Percentiles rank a stretch among this genome's conserved stretches.
Evolutionary conservation across 2,797 vertebrate species (phyloP).

Genomic region (Danio choprae): DNA sequence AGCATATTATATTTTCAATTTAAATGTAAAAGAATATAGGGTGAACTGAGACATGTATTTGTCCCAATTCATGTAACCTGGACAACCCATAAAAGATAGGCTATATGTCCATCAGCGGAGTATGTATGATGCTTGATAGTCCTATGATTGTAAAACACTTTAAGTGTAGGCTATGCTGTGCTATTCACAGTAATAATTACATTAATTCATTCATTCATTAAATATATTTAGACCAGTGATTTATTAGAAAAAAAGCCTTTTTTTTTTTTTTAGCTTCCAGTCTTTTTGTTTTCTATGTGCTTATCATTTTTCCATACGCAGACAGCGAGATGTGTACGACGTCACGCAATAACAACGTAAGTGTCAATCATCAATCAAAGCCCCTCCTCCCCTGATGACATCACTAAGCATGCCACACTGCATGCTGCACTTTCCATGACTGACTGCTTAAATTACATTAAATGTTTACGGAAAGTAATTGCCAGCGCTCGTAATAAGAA

Average conservation of each 20-base stretch:
- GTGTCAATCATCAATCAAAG: conserved; percentile 1
- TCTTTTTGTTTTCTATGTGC: not conserved
- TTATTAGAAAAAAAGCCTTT: too few species aligned
- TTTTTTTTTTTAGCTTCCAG: too few species aligned
- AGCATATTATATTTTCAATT: not conserved
- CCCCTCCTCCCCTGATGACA: not conserved
- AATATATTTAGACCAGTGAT: too few species aligned
- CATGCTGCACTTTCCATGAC: not conserved
- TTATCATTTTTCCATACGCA: not conserved
- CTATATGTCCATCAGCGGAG: too few species aligned
- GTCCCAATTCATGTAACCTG: not conserved
- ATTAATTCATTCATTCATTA: too few species aligned
- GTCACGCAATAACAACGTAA: not conserved
- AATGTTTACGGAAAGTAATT: conserved; percentile 1
- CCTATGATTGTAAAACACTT: too few species aligned
- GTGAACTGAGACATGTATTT: not conserved
- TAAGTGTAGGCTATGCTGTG: too few species aligned
- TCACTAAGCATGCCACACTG: not conserved
- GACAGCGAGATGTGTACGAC: not conserved
- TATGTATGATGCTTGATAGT: too few species aligned
- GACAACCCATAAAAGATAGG: too few species aligned
- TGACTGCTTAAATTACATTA: not conserved
- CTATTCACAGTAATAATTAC: too few species aligned
- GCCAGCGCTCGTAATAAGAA: not conserved
- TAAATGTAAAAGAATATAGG: not conserved